Base-by-base conservation (phyloP, 2,888 invertebrate species). In the Strigamia transsilvanica region DNA sequence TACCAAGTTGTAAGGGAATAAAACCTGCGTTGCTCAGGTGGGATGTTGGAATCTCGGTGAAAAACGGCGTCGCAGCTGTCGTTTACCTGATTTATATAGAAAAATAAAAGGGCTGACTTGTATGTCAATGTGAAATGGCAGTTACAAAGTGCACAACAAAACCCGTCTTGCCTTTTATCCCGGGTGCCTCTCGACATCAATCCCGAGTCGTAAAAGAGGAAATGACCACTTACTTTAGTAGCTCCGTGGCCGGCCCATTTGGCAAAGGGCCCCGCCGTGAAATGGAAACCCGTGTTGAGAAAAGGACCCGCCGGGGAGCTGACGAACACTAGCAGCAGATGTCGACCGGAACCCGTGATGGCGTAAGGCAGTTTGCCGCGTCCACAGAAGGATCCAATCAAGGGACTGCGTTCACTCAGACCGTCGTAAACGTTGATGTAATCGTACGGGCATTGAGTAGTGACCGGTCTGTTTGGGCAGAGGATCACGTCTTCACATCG, bases 401-500 rank as follows among this genome's bases (percentile, higher is more conserved):
- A 92, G 0, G 94, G 93, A 15, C 94, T 93, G 78, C 93, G 93
- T 85, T 95, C 95, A 87, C 95, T 94, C 85, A 94, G 94, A 0
- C 96, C 96, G 86, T 96, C 96, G 90, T 96, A 96, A 83, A 96
- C 94, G 85, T 92, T 92, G 84, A 96, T 93, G 90, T 94, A 96
- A 88, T 96, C 96, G 88, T 93, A 95, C 0, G 96, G 96, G 86
- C 96, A 96, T 87, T 95, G 84, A 15, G 80, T 82, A 27, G 51
- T 94, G 84, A 96, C 95, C 12, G 95, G 95, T 84, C 96, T 90
- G 93, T 96, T 96, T 32, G 96, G 96, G 86, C 96, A 97, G 0
- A 96, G 95, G 94, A 97, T 96, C 85, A 96, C 94, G 88, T 96
- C 96, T 89, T 97, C 96, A 87, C 96, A 96, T 82, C 96, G 91